Evolutionary conservation across 2,797 vertebrate genomes (phyloP).

Genomic region (Premnoplex brunnescens): DNA sequence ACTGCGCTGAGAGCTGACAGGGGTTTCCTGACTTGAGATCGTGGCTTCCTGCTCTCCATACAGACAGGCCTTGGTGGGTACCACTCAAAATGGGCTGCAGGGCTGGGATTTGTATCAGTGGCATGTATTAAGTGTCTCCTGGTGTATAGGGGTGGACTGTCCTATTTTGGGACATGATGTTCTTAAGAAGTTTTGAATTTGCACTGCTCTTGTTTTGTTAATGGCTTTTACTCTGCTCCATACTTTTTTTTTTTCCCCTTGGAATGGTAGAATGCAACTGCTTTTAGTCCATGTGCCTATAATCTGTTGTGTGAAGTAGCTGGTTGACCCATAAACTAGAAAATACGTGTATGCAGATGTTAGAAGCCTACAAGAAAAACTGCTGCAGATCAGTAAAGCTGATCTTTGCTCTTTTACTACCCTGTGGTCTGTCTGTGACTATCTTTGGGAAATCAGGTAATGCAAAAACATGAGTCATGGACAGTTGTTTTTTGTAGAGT

Average conservation of each 20-base stretch:
- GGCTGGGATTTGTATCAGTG: background rate
- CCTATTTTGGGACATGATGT: background rate
- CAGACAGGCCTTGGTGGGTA: background rate
- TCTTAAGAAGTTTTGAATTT: background rate
- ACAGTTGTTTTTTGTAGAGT: background rate
- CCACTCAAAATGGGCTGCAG: background rate
- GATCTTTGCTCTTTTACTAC: background rate
- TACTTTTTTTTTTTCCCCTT: fast-evolving
- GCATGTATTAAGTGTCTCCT: background rate
- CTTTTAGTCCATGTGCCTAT: background rate
- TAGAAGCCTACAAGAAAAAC: background rate
- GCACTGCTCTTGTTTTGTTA: background rate
- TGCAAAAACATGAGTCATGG: background rate
- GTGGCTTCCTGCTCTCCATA: fast-evolving
- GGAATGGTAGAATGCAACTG: background rate
- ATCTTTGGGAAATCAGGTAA: background rate
- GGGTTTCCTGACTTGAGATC: background rate
- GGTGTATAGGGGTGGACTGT: fast-evolving
- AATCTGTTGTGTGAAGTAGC: background rate
- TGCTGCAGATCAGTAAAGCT: background rate
- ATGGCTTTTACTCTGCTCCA: background rate
- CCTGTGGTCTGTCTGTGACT: background rate
- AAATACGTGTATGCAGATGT: background rate
- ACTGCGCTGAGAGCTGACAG: background rate
- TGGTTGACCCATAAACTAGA: background rate